Conservation (phyloP, 2,888 invertebrate genomes). For the Perizoma flavofasciatum region DNA sequence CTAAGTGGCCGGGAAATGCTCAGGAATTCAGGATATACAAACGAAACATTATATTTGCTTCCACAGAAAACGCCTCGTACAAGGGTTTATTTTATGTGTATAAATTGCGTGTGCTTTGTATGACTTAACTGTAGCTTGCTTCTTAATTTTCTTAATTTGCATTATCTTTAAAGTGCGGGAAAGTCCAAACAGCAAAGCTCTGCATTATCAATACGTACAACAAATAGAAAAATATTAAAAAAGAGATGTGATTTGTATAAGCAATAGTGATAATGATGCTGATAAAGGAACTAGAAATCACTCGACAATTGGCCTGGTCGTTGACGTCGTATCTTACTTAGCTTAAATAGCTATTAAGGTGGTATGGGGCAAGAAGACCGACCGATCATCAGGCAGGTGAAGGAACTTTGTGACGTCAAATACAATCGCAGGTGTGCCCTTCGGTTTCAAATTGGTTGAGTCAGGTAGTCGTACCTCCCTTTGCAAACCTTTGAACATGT, state of each 20-base stretch:
- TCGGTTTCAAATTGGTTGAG: slow-evolving; percentile 50
- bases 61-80: slow-evolving; percentile 31
- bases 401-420: slow-evolving; percentile 62
- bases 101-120: slow-evolving; percentile 20
- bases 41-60: slow-evolving; percentile 37
- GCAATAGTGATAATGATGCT: slow-evolving; percentile 38
- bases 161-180: neutral
- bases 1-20: slow-evolving; percentile 46
- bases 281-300: slow-evolving; percentile 39
- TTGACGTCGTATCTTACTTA: slow-evolving; percentile 46
- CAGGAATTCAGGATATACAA: slow-evolving; percentile 57
- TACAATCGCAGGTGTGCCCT: slow-evolving; percentile 62
- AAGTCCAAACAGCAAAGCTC: too few species aligned
- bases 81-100: slow-evolving; percentile 21
- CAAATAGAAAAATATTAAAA: neutral
- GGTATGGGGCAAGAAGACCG: slow-evolving; percentile 46
- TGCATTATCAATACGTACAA: too few species aligned
- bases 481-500: slow-evolving; percentile 39
- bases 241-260: slow-evolving; percentile 6
- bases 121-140: slow-evolving; percentile 5
- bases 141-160: neutral
- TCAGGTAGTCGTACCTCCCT: slow-evolving; percentile 47
- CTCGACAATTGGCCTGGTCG: slow-evolving; percentile 35
- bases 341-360: slow-evolving; percentile 46
- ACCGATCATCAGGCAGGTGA: slow-evolving; percentile 60